A percentile compares a stretch with the other conserved stretches of the same genome.
Evolutionary conservation across 37 sponge, comb jelly and placozoan genomes (phyloP).

Genomic region (Geodia barretti): DNA sequence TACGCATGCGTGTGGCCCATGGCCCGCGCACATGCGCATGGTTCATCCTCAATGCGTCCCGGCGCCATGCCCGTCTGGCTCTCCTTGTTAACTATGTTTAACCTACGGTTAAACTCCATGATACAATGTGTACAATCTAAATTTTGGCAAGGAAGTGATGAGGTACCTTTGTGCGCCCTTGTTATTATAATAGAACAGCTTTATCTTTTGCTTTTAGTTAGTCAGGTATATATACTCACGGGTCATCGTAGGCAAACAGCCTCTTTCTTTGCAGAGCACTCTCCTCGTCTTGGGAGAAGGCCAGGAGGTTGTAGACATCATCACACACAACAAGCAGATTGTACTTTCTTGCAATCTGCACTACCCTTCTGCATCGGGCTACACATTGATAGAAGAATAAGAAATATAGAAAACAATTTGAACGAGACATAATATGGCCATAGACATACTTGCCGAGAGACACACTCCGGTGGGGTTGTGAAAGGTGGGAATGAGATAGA

Average conservation of each 20-base stretch:
- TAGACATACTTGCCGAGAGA: constrained; percentile 50
- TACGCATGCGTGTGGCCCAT: too few species aligned
- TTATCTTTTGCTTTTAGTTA: neutral
- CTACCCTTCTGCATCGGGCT: constrained; percentile 67
- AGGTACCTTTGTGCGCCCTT: too few species aligned
- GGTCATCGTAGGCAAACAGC: constrained; percentile 72
- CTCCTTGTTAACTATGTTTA: too few species aligned
- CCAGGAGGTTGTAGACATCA: constrained; percentile 87
- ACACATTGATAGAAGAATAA: neutral
- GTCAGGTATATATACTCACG: constrained; percentile 36
- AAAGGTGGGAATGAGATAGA: constrained; percentile 73
- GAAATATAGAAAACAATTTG: neutral
- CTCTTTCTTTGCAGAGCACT: constrained; percentile 31
- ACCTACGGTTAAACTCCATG: too few species aligned
- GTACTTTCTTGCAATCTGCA: constrained; percentile 73
- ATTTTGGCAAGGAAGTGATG: too few species aligned
- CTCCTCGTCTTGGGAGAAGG: constrained; percentile 30
- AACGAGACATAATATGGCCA: neutral
- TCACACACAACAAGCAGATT: constrained; percentile 78
- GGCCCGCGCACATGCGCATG: too few species aligned
- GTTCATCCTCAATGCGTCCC: too few species aligned
- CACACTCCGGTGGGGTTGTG: constrained; percentile 83
- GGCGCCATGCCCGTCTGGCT: too few species aligned
- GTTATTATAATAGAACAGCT: too few species aligned
- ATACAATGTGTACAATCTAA: too few species aligned